Evolutionary conservation across 2,797 vertebrate genomes (phyloP).

Genomic region (Oryzias dopingdopingensis): DNA sequence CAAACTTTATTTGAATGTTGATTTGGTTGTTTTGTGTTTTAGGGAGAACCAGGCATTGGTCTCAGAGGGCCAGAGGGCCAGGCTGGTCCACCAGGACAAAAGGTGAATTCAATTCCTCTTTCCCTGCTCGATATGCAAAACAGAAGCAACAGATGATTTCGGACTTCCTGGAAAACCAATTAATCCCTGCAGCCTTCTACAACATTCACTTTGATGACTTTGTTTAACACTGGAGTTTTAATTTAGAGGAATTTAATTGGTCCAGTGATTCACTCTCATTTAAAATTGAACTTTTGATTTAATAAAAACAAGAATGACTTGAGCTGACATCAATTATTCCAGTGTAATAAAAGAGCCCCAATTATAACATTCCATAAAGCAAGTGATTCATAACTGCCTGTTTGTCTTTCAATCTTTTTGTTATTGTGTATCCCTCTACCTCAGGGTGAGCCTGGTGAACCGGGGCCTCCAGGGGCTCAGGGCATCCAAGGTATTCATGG

Average conservation of each 20-base stretch:
- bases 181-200: constrained; percentile 25
- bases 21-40: constrained; percentile 27
- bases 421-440: neutral
- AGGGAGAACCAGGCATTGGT: constrained; percentile 89
- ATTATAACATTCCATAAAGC: constrained; percentile 28
- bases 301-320: constrained; percentile 26
- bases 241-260: constrained; percentile 55
- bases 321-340: constrained; percentile 50
- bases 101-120: constrained; percentile 66
- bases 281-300: constrained; percentile 31
- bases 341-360: constrained; percentile 24
- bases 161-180: constrained; percentile 28
- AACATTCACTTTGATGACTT: constrained; percentile 43
- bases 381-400: constrained; percentile 16
- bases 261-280: constrained; percentile 47
- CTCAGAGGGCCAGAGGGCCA: constrained; percentile 86
- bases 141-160: neutral
- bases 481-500: constrained; percentile 88
- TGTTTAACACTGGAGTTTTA: constrained; percentile 40
- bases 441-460: constrained; percentile 85
- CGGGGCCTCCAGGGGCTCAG: constrained; percentile 84
- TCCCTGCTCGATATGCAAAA: neutral
- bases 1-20: neutral
- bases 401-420: constrained; percentile 7
- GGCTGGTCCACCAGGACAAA: constrained; percentile 84